A percentile compares a stretch with the other conserved stretches of the same genome.
Evolutionary conservation across 2,797 vertebrate species (phyloP).

Genomic region (Myiotriccus ornatus): DNA sequence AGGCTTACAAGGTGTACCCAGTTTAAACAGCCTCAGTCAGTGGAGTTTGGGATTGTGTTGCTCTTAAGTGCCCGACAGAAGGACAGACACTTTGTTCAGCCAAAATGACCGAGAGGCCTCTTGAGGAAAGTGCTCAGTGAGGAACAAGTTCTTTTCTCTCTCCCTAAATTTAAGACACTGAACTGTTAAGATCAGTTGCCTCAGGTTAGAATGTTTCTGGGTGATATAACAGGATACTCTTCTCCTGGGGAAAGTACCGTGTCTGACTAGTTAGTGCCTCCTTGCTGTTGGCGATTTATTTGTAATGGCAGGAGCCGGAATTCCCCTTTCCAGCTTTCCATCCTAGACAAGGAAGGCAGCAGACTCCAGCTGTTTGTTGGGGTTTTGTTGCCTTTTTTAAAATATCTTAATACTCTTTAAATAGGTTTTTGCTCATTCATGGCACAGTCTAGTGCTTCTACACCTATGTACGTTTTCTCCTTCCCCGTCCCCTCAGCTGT

Average conservation of each 20-base stretch:
- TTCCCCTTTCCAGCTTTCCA: conserved; percentile 43
- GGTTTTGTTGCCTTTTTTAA: background rate
- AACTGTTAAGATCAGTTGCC: conserved; percentile 58
- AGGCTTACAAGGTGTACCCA: background rate
- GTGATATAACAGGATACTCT: conserved; percentile 26
- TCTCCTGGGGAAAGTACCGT: conserved; percentile 56
- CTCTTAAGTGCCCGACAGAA: background rate
- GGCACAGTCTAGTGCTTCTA: background rate
- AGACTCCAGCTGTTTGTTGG: background rate
- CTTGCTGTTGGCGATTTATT: conserved; percentile 41
- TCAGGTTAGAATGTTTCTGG: conserved; percentile 33
- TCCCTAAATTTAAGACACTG: conserved; percentile 23
- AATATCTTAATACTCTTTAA: background rate
- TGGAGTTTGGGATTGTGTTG: background rate
- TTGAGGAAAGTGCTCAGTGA: background rate
- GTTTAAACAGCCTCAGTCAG: background rate
- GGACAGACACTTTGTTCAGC: background rate
- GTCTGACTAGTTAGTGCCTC: conserved; percentile 55
- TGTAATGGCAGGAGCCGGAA: conserved; percentile 26
- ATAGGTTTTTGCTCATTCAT: background rate
- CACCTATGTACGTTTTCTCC: background rate
- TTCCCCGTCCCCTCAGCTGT: background rate
- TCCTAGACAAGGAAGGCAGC: background rate
- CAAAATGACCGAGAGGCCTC: conserved; percentile 10
- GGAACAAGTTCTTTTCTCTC: background rate